Conservation (phyloP, 2,113 vertebrate species). For the Nerophis ophidion region DNA sequence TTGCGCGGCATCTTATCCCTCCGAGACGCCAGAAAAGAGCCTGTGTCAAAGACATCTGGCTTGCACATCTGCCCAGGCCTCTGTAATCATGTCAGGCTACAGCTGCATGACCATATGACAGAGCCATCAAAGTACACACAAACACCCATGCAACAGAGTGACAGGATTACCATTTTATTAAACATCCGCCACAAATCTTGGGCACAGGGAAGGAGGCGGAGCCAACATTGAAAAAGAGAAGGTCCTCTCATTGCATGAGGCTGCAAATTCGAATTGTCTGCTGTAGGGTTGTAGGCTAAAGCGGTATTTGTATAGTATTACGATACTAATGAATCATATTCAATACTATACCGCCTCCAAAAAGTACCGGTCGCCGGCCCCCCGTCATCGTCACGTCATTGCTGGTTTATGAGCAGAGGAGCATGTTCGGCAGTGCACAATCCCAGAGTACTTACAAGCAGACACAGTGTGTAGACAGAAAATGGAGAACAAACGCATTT, state of each 20-base stretch:
- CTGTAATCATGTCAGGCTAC: conserved; percentile 56
- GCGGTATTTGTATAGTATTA: too few relatives aligned
- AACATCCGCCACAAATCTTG: conserved; percentile 17
- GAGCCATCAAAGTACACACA: conserved; percentile 41
- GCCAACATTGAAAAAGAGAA: background rate
- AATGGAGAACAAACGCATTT: too few relatives aligned
- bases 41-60: conserved; percentile 48
- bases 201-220: background rate
- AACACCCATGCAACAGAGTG: conserved; percentile 21
- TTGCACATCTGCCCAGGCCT: conserved; percentile 56
- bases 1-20: conserved; percentile 9
- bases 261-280: too few relatives aligned
- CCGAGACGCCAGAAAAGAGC: conserved; percentile 8
- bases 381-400: too few relatives aligned
- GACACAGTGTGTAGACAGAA: too few relatives aligned
- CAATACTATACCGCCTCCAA: too few relatives aligned
- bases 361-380: too few relatives aligned
- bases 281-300: too few relatives aligned
- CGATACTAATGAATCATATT: too few relatives aligned
- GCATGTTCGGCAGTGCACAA: too few relatives aligned
- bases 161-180: conserved; percentile 38
- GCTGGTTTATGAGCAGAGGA: too few relatives aligned
- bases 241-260: background rate
- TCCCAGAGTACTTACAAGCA: too few relatives aligned
- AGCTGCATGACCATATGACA: conserved; percentile 55